Evolutionary conservation across 1,140 invertebrate genomes (phyloP).

Genomic region (Drosophila trapezifrons): DNA sequence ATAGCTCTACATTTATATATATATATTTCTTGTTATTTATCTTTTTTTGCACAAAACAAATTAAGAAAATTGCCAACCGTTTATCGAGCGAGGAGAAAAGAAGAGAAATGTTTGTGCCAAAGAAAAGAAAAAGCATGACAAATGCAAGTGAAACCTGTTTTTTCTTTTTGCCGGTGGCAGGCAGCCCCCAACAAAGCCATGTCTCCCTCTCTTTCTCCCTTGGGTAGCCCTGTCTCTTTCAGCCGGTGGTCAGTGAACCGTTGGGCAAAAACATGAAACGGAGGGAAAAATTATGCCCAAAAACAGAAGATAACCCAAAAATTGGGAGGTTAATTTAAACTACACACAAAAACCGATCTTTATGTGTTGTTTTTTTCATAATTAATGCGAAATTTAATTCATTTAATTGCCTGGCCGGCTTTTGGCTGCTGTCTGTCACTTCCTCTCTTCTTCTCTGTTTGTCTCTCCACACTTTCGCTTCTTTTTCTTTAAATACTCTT

Average conservation of each 20-base stretch:
- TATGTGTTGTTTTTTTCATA: constrained; percentile 42
- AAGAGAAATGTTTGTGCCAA: constrained; percentile 30
- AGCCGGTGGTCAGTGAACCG: constrained; percentile 70
- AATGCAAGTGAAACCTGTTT: constrained; percentile 73
- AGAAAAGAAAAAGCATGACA: constrained; percentile 73
- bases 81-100: constrained; percentile 41
- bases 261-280: constrained; percentile 37
- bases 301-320: constrained; percentile 37
- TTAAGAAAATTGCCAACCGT: constrained; percentile 65
- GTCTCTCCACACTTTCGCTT: constrained; percentile 60
- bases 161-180: constrained; percentile 35
- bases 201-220: constrained; percentile 9
- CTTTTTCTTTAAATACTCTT: constrained; percentile 14
- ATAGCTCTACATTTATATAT: constrained; percentile 35
- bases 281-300: constrained; percentile 55
- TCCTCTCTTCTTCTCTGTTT: constrained; percentile 7
- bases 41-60: constrained; percentile 48
- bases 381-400: constrained; percentile 78
- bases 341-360: constrained; percentile 38
- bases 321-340: constrained; percentile 48
- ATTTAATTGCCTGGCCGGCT: constrained; percentile 62
- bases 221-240: constrained; percentile 8
- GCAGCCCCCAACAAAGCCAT: constrained; percentile 22
- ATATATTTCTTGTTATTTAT: constrained; percentile 16
- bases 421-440: constrained; percentile 12